A percentile compares a stretch with the other conserved stretches of the same genome.
These are phyloP conservation scores for Pseudopleuronectes americanus DNA, from an alignment of 2,797 vertebrate genomes.

Conservation along the genomic window DNA sequence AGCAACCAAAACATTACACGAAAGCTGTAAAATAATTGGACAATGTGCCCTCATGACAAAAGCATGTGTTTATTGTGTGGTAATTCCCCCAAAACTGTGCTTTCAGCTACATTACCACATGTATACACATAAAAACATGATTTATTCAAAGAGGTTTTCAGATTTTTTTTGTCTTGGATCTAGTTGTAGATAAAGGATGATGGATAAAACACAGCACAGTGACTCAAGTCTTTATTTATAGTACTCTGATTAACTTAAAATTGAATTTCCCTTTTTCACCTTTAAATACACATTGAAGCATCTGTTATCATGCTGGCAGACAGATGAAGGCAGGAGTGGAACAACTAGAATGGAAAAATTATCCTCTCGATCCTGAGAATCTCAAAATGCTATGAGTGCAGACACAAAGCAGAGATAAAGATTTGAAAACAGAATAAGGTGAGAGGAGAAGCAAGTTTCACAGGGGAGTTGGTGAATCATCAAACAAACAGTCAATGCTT, in stretches of 20 bases:
- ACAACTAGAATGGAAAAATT: background rate
- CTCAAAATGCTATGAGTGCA: background rate
- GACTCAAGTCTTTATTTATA: no score
- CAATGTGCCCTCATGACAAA: background rate
- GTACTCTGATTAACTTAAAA: no score
- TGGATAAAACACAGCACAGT: no score
- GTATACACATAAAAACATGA: no score
- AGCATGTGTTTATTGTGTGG: no score
- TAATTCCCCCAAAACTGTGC: no score
- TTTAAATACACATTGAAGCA: background rate
- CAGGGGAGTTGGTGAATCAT: slow-evolving; percentile 23
- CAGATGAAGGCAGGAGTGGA: background rate
- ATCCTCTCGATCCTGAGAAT: background rate
- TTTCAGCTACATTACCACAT: no score
- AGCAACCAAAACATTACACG: background rate
- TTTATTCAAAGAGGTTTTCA: no score
- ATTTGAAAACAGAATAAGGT: slow-evolving; percentile 34
- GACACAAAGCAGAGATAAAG: background rate
- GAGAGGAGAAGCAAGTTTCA: slow-evolving; percentile 22
- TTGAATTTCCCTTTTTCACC: background rate
- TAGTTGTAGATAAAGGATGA: no score
- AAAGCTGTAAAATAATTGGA: background rate
- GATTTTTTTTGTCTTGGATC: no score
- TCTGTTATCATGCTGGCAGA: background rate
- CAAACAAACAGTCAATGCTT: slow-evolving; percentile 31